Base-by-base conservation (phyloP, 2,113 vertebrate genomes). In the Helogale parvula region DNA sequence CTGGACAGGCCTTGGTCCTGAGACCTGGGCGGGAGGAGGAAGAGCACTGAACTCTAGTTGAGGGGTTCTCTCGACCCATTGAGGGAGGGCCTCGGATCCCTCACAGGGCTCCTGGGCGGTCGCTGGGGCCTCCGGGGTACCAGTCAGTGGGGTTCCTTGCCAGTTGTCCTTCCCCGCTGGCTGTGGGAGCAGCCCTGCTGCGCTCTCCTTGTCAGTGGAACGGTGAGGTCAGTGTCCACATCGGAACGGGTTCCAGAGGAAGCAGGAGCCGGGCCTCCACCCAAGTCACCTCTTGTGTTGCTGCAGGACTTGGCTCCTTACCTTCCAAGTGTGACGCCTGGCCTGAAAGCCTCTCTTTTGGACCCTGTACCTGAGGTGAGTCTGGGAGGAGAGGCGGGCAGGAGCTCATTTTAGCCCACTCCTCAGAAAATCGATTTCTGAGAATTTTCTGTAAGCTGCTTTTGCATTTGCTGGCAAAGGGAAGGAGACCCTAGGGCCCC, bases 291-390 rank as follows among this genome's bases (percentile, higher is more conserved):
- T 90, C 23, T 83, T 90, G 1, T 92, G 96, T 94, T 93, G 11
- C 98, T 99, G 87, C 95, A 99, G 99, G 99, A 99, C 97, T 98
- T 99, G 98, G 99, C 99, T 94, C 99, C 99, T 0, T 99, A 99
- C 98, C 98, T 99, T 41, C 99, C 99, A 10, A 99, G 99, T 15
- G 99, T 99, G 93, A 99, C 99, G 10, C 99, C 99, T 38, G 99
- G 99, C 95, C 99, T 99, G 93, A 99, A 99, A 98, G 98, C 99
- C 0, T 99, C 99, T 85, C 98, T 99, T 45, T 96, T 99, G 98
- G 99, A 99, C 97, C 99, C 99, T 17, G 99, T 99, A 82, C 99
- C 99, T 90, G 99, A 99, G 98, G 99, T 99, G 96, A 97, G 99
- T 98, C 33, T 88, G 68, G 33, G 21, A 38, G 63, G n/a, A 45